Evolutionary conservation across 2,888 invertebrate species (phyloP).

Genomic region (Pandemis cinnamomeana): DNA sequence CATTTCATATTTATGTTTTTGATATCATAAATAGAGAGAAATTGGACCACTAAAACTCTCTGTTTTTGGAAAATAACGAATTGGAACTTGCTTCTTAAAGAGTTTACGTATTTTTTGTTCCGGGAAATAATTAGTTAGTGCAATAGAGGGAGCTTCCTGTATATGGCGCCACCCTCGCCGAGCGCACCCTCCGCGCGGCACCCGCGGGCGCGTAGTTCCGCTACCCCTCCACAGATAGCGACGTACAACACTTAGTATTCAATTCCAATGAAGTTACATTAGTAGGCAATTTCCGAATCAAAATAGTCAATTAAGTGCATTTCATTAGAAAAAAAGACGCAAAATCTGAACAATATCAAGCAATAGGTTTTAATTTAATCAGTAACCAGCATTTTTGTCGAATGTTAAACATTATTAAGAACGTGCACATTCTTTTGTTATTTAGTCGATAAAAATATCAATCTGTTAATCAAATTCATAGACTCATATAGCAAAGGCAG

Average conservation of each 20-base stretch:
- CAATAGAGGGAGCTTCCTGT: constrained; percentile 1
- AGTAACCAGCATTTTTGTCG: too few relatives aligned
- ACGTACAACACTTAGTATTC: neutral
- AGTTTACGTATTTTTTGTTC: neutral
- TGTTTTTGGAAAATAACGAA: neutral
- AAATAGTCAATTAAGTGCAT: neutral
- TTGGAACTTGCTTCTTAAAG: neutral
- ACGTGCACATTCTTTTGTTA: too few relatives aligned
- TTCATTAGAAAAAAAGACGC: neutral
- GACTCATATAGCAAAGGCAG: too few relatives aligned
- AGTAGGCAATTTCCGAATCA: neutral
- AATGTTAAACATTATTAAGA: too few relatives aligned
- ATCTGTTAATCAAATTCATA: neutral
- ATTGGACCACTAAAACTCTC: too few relatives aligned
- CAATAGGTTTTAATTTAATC: neutral
- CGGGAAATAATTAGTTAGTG: neutral
- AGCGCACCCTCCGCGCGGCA: constrained; percentile 1
- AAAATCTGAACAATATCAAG: neutral
- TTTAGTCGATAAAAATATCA: too few relatives aligned
- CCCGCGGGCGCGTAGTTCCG: constrained; percentile 14
- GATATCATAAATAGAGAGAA: too few relatives aligned
- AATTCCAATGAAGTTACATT: neutral
- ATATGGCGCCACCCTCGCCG: neutral
- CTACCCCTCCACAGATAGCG: constrained; percentile 38
- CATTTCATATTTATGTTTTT: too few relatives aligned